phyloP scores from a whole-genome alignment of 92 coral and sea anemone genomes.

The Epizoanthus illoricatus region DNA sequence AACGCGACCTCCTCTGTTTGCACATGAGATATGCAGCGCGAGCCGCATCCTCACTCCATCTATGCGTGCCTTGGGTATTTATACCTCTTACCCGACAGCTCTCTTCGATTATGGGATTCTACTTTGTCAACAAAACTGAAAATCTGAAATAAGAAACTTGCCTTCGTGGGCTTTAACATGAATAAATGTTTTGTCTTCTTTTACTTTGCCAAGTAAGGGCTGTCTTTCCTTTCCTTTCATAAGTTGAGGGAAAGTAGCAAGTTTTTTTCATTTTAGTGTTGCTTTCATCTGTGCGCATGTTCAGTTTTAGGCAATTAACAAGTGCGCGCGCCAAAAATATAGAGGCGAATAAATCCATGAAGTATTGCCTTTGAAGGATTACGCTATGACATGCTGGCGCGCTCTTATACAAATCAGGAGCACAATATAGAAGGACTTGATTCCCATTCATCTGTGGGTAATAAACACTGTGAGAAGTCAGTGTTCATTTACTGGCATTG shows the following conservation, averaged over 20 bases:
- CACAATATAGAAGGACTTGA: too few relatives aligned
- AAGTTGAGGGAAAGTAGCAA: not conserved
- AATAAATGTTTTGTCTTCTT: not conserved
- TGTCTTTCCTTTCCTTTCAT: not conserved
- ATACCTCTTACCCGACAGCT: not conserved
- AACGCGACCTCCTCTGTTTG: not conserved
- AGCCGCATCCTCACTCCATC: not conserved
- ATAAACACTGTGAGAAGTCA: too few relatives aligned
- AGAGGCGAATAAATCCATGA: not conserved
- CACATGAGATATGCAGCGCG: conserved; percentile 3
- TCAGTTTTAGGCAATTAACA: not conserved
- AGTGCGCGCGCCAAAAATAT: conserved; percentile 10
- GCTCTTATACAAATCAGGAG: not conserved
- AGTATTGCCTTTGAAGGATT: too few relatives aligned
- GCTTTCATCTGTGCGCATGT: not conserved
- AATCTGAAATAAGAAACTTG: not conserved
- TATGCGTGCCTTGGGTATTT: not conserved
- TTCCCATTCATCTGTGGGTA: too few relatives aligned
- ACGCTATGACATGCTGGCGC: not conserved
- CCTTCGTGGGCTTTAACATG: not conserved
- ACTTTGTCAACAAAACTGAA: not conserved
- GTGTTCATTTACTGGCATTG: too few relatives aligned
- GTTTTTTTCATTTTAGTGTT: not conserved
- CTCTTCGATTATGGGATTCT: conserved; percentile 1
- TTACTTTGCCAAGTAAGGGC: not conserved